A percentile compares a stretch with the other conserved stretches of the same genome.
These are phyloP conservation scores for Crossaster papposus DNA, from an alignment of 53 echinoderm and acorn worm genomes.

Conservation along the genomic window DNA sequence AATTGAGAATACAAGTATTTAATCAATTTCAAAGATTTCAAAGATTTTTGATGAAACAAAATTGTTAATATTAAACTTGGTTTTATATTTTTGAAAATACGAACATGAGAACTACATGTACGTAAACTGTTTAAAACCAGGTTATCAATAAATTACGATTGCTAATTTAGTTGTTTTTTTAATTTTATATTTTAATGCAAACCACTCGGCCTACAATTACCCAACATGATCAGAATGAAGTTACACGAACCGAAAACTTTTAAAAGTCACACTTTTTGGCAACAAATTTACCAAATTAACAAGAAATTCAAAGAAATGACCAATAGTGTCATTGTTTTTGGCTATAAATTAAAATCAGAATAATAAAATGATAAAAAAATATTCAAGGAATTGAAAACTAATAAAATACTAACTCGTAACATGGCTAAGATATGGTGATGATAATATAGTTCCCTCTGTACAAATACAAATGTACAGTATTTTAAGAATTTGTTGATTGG, in stretches of 20 bases:
- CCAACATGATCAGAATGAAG: constrained; percentile 5
- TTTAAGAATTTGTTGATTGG: constrained; percentile 6
- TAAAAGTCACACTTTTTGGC: background rate
- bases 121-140: background rate
- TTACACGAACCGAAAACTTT: background rate
- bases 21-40: background rate
- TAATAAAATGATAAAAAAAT: background rate
- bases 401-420: constrained; percentile 28
- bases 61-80: background rate
- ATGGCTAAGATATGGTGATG: constrained; percentile 56
- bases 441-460: constrained; percentile 40
- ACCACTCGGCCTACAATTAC: constrained; percentile 16
- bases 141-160: constrained; percentile 27
- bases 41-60: background rate
- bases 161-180: constrained; percentile 1
- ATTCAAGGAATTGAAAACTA: background rate
- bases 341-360: background rate
- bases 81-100: background rate
- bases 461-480: constrained; percentile 46
- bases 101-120: background rate
- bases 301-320: background rate
- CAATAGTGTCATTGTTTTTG: background rate
- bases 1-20: too few species aligned
- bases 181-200: constrained; percentile 12
- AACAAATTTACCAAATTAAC: background rate